phyloP scores from a whole-genome alignment of 2,113 vertebrate species.

The Machaerirhynchus nigripectus region DNA sequence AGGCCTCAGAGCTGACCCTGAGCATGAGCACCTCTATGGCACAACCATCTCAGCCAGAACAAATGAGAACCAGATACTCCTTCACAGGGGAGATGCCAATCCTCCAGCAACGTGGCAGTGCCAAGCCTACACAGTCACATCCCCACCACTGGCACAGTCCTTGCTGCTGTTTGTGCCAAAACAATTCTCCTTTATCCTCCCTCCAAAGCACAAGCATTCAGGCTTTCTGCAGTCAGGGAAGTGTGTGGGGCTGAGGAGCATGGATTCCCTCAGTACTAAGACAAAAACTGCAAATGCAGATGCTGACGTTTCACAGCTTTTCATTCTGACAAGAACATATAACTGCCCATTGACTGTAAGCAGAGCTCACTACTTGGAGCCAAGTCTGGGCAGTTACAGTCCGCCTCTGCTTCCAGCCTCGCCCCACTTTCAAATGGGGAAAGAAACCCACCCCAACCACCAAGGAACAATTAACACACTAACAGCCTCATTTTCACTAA shows the following conservation, averaged over 20 bases:
- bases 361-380: neutral
- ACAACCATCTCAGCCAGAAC: neutral
- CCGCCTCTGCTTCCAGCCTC: constrained; percentile 2
- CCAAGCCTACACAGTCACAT: neutral
- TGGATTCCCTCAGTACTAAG: neutral
- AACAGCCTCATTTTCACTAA: constrained; percentile 47
- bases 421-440: neutral
- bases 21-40: neutral
- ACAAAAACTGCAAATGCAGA: constrained; percentile 30
- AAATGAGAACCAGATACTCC: neutral
- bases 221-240: neutral
- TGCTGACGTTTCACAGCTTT: constrained; percentile 34
- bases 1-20: neutral
- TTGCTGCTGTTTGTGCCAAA: neutral
- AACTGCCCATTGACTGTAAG: neutral
- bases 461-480: constrained; percentile 52
- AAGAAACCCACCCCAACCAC: neutral
- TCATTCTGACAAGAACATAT: neutral
- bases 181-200: neutral
- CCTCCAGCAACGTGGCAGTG: rapidly evolving
- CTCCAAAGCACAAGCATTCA: neutral
- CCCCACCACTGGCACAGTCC: rapidly evolving
- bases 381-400: neutral
- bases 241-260: neutral
- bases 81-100: neutral